These are phyloP conservation scores for Anolis carolinensis DNA, from an alignment of 2,113 vertebrate genomes.

Conservation along the genomic window DNA sequence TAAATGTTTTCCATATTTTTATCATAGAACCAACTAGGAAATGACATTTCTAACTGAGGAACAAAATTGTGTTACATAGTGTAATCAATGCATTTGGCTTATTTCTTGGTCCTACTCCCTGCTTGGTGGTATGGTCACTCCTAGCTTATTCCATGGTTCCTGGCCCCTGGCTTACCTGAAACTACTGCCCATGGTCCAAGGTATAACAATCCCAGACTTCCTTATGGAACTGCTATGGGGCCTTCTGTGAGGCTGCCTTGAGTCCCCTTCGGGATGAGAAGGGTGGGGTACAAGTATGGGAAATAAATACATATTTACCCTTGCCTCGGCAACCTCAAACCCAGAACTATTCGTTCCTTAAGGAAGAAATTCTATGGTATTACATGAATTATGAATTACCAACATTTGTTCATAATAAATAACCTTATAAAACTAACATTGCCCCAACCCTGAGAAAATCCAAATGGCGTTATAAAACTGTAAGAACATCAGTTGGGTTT, in stretches of 20 bases:
- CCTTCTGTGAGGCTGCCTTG: too few relatives aligned
- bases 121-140: background rate
- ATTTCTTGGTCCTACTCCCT: background rate
- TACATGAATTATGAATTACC: slow-evolving; percentile 16
- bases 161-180: background rate
- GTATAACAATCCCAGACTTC: background rate
- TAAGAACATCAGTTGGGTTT: slow-evolving; percentile 24
- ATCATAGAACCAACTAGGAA: too few relatives aligned
- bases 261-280: too few relatives aligned
- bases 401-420: slow-evolving; percentile 18
- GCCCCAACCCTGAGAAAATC: slow-evolving; percentile 40
- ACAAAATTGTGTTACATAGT: too few relatives aligned
- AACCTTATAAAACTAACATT: slow-evolving; percentile 36
- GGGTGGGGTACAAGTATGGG: too few relatives aligned
- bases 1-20: too few relatives aligned
- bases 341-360: background rate
- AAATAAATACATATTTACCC: too few relatives aligned
- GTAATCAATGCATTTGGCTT: background rate
- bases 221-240: too few relatives aligned
- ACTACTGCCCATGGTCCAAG: background rate
- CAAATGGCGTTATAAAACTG: slow-evolving; percentile 43
- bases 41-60: too few relatives aligned
- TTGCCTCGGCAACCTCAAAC: background rate
- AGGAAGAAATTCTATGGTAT: background rate
- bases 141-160: background rate